Evolutionary conservation across 2,113 vertebrate genomes (phyloP).

Genomic region (Illadopsis cleaveri): DNA sequence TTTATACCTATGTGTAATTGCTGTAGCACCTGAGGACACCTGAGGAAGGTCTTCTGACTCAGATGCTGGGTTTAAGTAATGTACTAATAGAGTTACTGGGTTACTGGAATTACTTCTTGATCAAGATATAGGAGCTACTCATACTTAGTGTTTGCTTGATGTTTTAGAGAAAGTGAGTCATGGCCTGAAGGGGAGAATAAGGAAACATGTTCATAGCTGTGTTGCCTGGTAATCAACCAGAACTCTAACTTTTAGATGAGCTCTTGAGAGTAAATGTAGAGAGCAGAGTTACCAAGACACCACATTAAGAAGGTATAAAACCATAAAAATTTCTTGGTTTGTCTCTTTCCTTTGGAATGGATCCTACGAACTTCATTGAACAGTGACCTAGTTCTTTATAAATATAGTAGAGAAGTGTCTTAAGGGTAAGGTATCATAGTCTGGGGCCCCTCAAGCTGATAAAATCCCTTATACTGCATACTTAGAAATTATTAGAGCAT

Average conservation of each 20-base stretch:
- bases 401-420: not conserved
- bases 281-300: not conserved
- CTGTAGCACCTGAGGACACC: not conserved
- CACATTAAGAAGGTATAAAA: not conserved
- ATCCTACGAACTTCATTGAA: not conserved
- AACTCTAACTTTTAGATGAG: not conserved
- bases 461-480: not conserved
- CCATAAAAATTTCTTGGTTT: not conserved
- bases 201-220: not conserved
- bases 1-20: not conserved
- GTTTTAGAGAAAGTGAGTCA: not conserved
- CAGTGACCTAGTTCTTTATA: not conserved
- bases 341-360: not conserved
- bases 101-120: not conserved
- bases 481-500: not conserved
- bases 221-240: not conserved
- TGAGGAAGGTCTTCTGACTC: not conserved
- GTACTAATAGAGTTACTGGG: not conserved
- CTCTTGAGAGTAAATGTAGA: not conserved
- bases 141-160: not conserved
- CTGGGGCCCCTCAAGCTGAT: not conserved
- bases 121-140: not conserved
- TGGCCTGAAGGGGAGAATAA: not conserved
- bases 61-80: not conserved
- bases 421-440: not conserved